Base-by-base conservation (phyloP, 2,888 invertebrate species). In the Drosophila dives region DNA sequence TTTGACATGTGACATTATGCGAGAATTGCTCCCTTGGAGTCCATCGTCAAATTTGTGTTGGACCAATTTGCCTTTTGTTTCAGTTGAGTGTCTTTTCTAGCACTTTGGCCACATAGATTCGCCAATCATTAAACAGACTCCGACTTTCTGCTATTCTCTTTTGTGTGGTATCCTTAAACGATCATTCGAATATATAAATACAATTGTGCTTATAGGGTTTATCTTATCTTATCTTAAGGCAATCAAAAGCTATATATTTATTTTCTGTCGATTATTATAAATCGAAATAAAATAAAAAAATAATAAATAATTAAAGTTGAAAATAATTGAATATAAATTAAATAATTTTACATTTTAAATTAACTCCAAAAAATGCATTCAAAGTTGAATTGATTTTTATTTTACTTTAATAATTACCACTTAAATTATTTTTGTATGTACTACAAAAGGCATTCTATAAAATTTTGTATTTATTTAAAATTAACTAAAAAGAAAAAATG, bases 1-100 rank as follows among this genome's bases (percentile, higher is more conserved):
- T 83, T 89, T 87, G 85, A 85, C 87, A 84, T 79, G 89, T 87
- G 89, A 83, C 77, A 81, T 79, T 75, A 68, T 60, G 58, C 66
- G 68, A 66, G 70, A 79, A 69, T 73, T 49, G 45, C 42, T 53
- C 58, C 64, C 77, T 60, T 50, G 64, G 73, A 61, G 53, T 59
- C 38, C 33, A 34, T 23, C 61, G 33, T 29, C 42, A 26, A 51
- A 49, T 59, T 62, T 58, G 48, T 38, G 20, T 49, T 50, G 59
- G 55, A 23, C 26, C 59, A 80, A 80, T 75, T 80, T 80, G 66
- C 79, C 80, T 76, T 50, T 56, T 45, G 65, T 63, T 51, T 23
- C 10, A 50, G n/a, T 38, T 10, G 2, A 23, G 10, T 29, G 12
- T 54, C 17, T 29, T 58, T 26, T 17, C 29, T 42, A 12, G 12